These are phyloP conservation scores for Crocidura indochinensis DNA, from an alignment of 2,797 vertebrate genomes.

Conservation along the genomic window DNA sequence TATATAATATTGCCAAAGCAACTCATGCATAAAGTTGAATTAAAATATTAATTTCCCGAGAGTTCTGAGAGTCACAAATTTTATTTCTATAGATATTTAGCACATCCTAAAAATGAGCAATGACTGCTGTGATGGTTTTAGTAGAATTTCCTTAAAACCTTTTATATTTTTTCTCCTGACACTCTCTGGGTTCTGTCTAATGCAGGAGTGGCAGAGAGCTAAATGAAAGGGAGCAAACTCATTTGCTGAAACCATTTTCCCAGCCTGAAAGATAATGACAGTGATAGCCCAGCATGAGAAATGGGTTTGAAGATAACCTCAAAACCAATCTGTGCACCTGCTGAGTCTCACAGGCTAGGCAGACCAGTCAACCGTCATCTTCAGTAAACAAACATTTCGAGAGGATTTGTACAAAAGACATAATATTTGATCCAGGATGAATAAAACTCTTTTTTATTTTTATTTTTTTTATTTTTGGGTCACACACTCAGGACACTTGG, in stretches of 20 bases:
- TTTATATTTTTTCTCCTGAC: constrained; percentile 27
- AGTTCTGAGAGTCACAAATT: constrained; percentile 64
- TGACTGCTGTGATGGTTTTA: constrained; percentile 52
- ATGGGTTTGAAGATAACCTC: constrained; percentile 57
- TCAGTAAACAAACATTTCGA: constrained; percentile 50
- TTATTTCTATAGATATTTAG: constrained; percentile 69
- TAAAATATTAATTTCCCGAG: constrained; percentile 78
- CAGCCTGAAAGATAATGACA: constrained; percentile 68
- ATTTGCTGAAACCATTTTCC: constrained; percentile 71
- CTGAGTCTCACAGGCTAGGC: constrained; percentile 44
- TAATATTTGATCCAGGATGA: not conserved
- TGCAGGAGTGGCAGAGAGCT: not conserved
- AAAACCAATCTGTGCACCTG: constrained; percentile 48
- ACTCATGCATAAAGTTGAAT: constrained; percentile 69
- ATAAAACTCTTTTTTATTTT: not conserved
- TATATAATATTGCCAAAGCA: constrained; percentile 34
- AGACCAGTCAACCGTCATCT: not conserved
- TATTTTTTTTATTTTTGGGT: no score
- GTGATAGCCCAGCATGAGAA: constrained; percentile 34
- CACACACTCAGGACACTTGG: no score
- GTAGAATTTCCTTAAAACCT: constrained; percentile 61
- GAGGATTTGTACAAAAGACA: not conserved
- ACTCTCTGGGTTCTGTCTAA: constrained; percentile 45
- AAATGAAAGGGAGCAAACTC: constrained; percentile 71
- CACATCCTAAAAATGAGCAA: constrained; percentile 69